Base-by-base conservation (phyloP, 2,113 vertebrate genomes). In the Ammodytes marinus region DNA sequence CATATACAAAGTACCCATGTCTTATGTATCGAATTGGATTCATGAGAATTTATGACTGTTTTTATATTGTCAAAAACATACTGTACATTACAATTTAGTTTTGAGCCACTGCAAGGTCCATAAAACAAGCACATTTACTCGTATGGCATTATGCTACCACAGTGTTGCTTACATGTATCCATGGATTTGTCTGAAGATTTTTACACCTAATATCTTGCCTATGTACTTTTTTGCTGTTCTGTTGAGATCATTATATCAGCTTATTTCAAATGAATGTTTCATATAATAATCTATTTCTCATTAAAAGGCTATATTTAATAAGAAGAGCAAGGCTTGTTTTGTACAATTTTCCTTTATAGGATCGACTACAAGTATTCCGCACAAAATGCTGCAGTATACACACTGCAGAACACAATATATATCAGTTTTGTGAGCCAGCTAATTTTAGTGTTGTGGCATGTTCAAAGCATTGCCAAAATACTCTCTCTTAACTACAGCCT, bases 261-360 rank as follows among this genome's bases (percentile, higher is more conserved):
- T 95, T 93, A 94, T 95, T 95, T 96, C 93, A 95, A 95, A 95
- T 95, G 95, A 95, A 96, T 95, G 95, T 96, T 95, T 95, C 94
- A 96, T 95, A 95, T 95, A 94, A 94, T 95, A 95, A 92, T 95
- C 94, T 94, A 95, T 95, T 95, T 95, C 95, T 95, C 95, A 95
- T 95, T 95, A 95, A 96, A 95, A 95, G 89, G 93, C 94, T 95
- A 95, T 96, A 95, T 96, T 95, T 95, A 95, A 95, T 95, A 95
- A 93, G 92, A 94, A 93, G 92, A 91, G 89, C 87, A 83, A 86
- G 87, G 88, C 89, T 89, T 91, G 80, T 95, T 27, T 91, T 95
- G 84, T 95, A 90, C 90, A 68, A 15, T 85, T 83, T 85, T 13
- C 52, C 46, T 71, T 59, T 17, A 47, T 64, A 54, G 40, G 35